Conservation (phyloP, 2,113 vertebrate species). For the Cairina moschata region DNA sequence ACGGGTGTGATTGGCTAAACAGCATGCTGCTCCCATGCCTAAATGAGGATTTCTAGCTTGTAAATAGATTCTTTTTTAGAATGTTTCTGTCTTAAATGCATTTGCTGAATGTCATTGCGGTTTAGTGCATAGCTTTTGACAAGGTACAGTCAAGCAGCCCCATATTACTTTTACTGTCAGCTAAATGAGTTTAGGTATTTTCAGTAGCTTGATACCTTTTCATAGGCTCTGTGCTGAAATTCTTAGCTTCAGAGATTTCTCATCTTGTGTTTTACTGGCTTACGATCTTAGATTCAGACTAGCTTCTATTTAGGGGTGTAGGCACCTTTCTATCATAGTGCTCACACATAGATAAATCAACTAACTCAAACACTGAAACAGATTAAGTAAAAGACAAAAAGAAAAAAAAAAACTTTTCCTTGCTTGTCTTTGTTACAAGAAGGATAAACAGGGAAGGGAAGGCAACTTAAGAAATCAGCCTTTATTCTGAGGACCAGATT, state of each 20-base stretch:
- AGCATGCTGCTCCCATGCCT: not conserved
- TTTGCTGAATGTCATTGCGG: not conserved
- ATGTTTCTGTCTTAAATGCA: not conserved
- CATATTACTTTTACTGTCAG: not conserved
- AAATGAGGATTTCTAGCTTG: not conserved
- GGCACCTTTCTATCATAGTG: not conserved
- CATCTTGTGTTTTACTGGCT: not conserved
- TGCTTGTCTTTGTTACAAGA: not conserved
- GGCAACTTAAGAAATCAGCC: not conserved
- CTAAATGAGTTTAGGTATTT: not conserved
- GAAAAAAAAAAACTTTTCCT: not conserved
- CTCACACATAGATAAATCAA: not conserved
- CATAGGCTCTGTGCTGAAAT: not conserved
- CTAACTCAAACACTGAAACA: not conserved
- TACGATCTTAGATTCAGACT: not conserved
- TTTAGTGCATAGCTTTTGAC: not conserved
- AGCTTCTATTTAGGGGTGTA: not conserved
- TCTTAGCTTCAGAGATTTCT: not conserved
- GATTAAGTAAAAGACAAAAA: not conserved
- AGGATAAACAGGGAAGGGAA: not conserved
- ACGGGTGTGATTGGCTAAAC: not conserved
- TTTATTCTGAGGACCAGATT: not conserved
- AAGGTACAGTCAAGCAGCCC: not conserved
- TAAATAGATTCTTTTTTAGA: not conserved
- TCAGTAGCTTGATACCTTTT: not conserved